phyloP scores from a whole-genome alignment of 2,797 vertebrate genomes.

The Ataeniobius toweri region DNA sequence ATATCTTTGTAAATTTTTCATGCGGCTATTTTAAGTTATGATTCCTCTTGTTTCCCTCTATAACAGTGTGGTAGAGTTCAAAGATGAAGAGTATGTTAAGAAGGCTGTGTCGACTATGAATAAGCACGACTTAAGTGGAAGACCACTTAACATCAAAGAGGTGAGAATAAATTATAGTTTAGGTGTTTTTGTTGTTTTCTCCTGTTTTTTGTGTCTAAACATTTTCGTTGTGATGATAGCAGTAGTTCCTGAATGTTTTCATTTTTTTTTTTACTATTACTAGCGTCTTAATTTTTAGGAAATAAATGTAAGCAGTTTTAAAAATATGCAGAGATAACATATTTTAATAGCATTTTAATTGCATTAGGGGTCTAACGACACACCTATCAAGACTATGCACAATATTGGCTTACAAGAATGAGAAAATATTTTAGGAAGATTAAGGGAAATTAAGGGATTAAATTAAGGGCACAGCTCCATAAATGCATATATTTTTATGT shows the following conservation, averaged over 20 bases:
- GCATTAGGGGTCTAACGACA: not conserved
- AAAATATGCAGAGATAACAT: not conserved
- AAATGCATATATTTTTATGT: not conserved
- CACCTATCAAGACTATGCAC: not conserved
- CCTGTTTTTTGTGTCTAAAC: not conserved
- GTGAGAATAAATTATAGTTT: conserved; percentile 70
- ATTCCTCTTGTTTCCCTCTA: conserved; percentile 32
- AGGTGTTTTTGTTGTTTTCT: not conserved
- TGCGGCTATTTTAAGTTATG: not conserved
- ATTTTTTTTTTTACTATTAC: not conserved
- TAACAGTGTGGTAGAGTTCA: conserved; percentile 97
- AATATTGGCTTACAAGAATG: not conserved
- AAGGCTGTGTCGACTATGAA: conserved; percentile 96
- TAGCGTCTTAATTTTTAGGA: not conserved
- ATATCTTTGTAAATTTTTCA: not conserved
- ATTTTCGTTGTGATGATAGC: not conserved
- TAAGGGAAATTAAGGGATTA: no score
- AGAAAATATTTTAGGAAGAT: not conserved
- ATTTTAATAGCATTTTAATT: not conserved
- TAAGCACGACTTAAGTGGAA: conserved; percentile 94
- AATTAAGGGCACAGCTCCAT: no score
- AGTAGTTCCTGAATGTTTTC: not conserved
- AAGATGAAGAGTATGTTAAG: conserved; percentile 98
- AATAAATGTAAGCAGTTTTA: not conserved
- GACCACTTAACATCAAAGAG: conserved; percentile 97